These are phyloP conservation scores for Florisuga fusca DNA, from an alignment of 2,797 vertebrate species.

Conservation along the genomic window DNA sequence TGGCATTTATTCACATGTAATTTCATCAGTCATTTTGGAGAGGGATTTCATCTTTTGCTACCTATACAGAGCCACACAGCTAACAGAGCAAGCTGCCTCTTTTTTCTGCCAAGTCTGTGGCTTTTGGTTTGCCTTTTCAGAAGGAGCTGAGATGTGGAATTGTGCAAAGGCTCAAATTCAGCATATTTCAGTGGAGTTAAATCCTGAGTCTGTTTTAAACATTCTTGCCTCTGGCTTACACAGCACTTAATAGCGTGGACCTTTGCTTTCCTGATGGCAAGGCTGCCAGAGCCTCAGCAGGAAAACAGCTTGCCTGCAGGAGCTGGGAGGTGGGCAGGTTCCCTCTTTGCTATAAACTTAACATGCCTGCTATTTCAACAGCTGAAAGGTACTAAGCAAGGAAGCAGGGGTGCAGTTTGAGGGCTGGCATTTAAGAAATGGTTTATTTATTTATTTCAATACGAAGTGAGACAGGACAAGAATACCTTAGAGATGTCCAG, in stretches of 20 bases:
- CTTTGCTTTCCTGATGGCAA: not conserved
- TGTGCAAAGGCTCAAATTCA: not conserved
- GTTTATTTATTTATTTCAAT: no score
- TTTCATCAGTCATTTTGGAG: not conserved
- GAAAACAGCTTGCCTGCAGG: not conserved
- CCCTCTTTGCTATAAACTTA: not conserved
- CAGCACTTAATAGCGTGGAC: not conserved
- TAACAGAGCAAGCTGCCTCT: not conserved
- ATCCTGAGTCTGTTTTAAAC: not conserved
- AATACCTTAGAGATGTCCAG: not conserved
- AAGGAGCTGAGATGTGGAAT: not conserved
- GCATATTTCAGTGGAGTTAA: not conserved
- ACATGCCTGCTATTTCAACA: not conserved
- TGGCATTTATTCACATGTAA: not conserved
- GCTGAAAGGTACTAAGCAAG: not conserved
- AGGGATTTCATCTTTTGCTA: not conserved
- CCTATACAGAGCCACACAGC: not conserved
- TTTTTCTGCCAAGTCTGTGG: not conserved
- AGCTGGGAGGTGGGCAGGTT: not conserved
- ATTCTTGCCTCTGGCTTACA: not conserved
- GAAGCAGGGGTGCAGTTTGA: not conserved
- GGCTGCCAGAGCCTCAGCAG: conserved; percentile 9
- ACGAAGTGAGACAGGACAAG: not conserved
- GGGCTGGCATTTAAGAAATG: not conserved
- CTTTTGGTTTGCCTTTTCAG: not conserved